These are phyloP conservation scores for Zelostemma sp. DNA, from an alignment of 1,140 invertebrate species.

Conservation along the genomic window DNA sequence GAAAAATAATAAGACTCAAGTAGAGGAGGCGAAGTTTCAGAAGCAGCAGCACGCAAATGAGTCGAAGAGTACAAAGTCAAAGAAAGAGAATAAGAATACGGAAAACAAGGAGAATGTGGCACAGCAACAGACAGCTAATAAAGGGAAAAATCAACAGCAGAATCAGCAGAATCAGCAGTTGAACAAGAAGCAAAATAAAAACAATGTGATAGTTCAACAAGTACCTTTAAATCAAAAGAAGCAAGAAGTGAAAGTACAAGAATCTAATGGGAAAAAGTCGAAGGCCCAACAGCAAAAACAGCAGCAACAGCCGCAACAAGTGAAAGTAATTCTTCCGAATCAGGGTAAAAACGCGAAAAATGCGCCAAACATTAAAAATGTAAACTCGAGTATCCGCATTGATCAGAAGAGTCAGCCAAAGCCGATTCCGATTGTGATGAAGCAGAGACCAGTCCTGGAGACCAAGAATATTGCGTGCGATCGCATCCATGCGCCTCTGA, in stretches of 20 bases:
- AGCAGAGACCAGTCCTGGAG: slow-evolving; percentile 34
- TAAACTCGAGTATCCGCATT: slow-evolving; percentile 26
- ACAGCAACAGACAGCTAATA: slow-evolving; percentile 40
- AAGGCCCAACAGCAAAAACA: slow-evolving; percentile 47
- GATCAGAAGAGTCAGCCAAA: slow-evolving; percentile 39
- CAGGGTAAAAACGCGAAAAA: slow-evolving; percentile 33
- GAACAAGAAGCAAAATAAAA: slow-evolving; percentile 51
- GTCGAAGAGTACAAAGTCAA: slow-evolving; percentile 53
- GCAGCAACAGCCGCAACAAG: slow-evolving; percentile 37
- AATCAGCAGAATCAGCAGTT: slow-evolving; percentile 26
- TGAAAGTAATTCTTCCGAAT: slow-evolving; percentile 48
- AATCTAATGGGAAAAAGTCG: slow-evolving; percentile 42
- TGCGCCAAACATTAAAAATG: slow-evolving; percentile 19
- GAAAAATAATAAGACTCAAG: slow-evolving; percentile 51
- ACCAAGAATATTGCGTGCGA: slow-evolving; percentile 38
- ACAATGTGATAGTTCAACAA: slow-evolving; percentile 4
- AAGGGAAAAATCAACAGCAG: slow-evolving; percentile 36
- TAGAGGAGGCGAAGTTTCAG: slow-evolving; percentile 49
- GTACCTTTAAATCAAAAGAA: slow-evolving; percentile 48
- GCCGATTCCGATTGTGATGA: slow-evolving; percentile 10
- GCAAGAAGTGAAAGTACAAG: slow-evolving; percentile 31
- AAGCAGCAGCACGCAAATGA: slow-evolving; percentile 42
- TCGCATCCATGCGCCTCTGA: slow-evolving; percentile 41
- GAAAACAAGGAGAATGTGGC: slow-evolving; percentile 63
- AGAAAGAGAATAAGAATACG: slow-evolving; percentile 63